Conservation (phyloP, 2,797 vertebrate species). For the Liasis olivaceus region DNA sequence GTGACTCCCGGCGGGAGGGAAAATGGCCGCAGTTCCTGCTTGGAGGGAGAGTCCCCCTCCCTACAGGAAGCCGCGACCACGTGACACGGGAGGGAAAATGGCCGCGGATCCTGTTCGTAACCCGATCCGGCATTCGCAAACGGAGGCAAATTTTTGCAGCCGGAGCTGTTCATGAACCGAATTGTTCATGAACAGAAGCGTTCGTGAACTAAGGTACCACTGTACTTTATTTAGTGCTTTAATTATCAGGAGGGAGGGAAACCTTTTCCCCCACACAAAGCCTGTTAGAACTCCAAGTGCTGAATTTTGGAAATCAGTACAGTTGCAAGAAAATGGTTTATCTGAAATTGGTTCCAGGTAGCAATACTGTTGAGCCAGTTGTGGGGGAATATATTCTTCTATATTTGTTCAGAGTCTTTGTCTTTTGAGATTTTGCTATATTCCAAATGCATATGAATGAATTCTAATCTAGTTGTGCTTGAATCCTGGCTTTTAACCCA, state of each 20-base stretch:
- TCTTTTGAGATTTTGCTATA: background rate
- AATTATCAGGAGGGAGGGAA: background rate
- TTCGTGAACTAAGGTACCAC: too few species aligned
- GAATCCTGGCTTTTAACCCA: background rate
- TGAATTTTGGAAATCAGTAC: background rate
- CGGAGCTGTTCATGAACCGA: too few species aligned
- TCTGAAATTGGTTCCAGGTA: background rate
- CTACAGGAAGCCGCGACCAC: too few species aligned
- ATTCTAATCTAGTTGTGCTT: background rate
- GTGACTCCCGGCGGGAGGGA: too few species aligned
- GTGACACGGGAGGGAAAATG: too few species aligned
- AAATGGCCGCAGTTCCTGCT: too few species aligned
- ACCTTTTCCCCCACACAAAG: too few species aligned
- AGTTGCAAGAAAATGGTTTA: background rate
- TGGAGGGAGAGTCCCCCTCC: too few species aligned
- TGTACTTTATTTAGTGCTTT: background rate
- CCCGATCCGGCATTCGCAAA: too few species aligned
- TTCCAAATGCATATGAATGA: constrained; percentile 7
- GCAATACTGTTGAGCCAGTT: background rate
- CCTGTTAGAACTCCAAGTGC: background rate
- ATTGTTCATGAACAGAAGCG: too few species aligned
- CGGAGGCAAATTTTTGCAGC: too few species aligned
- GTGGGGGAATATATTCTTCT: background rate
- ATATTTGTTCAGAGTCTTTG: background rate
- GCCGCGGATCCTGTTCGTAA: too few species aligned